Conservation (phyloP, 2,797 vertebrate species). For the Paedocypris micromegethes region DNA sequence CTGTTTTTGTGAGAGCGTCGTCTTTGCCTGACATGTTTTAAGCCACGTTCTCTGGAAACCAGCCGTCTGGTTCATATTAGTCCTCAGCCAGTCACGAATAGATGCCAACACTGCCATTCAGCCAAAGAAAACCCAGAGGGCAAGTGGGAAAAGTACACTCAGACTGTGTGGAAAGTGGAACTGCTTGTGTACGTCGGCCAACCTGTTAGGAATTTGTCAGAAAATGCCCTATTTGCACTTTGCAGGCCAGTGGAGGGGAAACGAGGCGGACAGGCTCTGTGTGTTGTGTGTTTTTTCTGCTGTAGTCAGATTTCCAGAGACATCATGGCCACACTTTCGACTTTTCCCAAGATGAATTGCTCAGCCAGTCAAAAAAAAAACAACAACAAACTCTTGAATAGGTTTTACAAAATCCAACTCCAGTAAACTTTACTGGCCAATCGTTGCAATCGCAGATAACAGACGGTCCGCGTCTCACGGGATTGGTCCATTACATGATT, state of each 20-base stretch:
- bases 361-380: constrained; percentile 48
- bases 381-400: no score
- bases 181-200: constrained; percentile 33
- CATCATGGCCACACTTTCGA: constrained; percentile 46
- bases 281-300: constrained; percentile 59
- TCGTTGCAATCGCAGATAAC: no score
- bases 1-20: constrained; percentile 5
- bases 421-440: no score
- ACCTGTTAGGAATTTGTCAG: constrained; percentile 49
- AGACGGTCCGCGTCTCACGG: no score
- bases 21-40: constrained; percentile 1
- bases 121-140: constrained; percentile 27
- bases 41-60: background rate
- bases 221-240: constrained; percentile 45
- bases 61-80: constrained; percentile 12
- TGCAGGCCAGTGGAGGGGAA: constrained; percentile 31
- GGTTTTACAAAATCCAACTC: no score
- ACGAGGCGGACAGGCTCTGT: constrained; percentile 42
- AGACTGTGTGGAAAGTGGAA: constrained; percentile 30
- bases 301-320: constrained; percentile 61
- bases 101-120: constrained; percentile 12
- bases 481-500: no score
- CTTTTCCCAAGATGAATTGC: constrained; percentile 59
- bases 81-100: constrained; percentile 22
- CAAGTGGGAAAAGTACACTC: constrained; percentile 24